Base-by-base conservation (phyloP, 1,140 invertebrate species). In the Ctenoplectra terminalis region DNA sequence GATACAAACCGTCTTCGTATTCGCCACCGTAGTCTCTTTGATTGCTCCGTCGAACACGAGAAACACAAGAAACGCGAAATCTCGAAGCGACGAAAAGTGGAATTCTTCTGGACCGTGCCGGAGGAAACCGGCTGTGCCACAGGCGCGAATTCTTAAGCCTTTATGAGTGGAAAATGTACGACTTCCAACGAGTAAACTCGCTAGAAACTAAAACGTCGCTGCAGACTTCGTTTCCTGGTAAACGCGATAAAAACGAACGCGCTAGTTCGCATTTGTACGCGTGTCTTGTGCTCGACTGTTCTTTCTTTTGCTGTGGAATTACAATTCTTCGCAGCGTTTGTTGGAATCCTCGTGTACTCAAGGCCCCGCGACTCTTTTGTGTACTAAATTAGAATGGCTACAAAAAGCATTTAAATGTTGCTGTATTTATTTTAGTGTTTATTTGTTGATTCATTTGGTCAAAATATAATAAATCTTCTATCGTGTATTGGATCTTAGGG, bases 1-100 rank as follows among this genome's bases (percentile, higher is more conserved):
- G 40, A 71, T 70, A 85, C 54, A 85, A 85, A 86, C 64, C 71
- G 54, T 37, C 60, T 17, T 61, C 31, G 6, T 15, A 13, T 20
- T 61, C 20, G n/a, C n/a, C n/a, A n/a, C n/a, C n/a, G n/a, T n/a
- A n/a, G n/a, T n/a, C n/a, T 43, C 66, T 73, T 81, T 54, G 77
- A 66, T 64, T 58, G 20, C 61, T 60, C 23, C 31, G 67, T 58
- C 66, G 70, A 61, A 76, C 40, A n/a, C n/a, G n/a, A n/a, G 71
- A 74, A 50, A 67, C 58, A 50, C 23, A 50, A 52, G 50, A 50
- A 76, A 69, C 52, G 40, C 31, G 71, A 66, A 56, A 72, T 52
- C 52, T 72, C 60, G 48, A 70, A 74, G 72, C 48, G 77, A 40
- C 64, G 75, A 58, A 58, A 77, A 37, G 40, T 26, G 64, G 75